Percentiles rank a stretch among this genome's conserved stretches.
These are phyloP conservation scores for Zosterops hypoxanthus DNA, from an alignment of 2,113 vertebrate genomes.

Conservation along the genomic window DNA sequence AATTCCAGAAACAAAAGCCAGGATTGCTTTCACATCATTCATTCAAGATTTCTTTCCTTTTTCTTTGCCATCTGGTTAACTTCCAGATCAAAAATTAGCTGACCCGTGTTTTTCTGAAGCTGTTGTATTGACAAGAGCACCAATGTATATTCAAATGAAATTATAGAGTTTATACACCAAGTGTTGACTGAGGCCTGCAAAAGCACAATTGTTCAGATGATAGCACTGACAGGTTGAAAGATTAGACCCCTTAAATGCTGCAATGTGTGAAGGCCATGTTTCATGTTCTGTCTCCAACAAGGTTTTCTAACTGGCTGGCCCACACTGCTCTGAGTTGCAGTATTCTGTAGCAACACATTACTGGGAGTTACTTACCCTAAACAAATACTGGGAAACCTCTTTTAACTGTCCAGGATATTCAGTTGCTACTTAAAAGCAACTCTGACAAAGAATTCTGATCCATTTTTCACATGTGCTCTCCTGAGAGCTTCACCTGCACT, in stretches of 20 bases:
- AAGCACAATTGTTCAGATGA: not conserved
- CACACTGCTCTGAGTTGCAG: not conserved
- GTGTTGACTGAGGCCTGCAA: not conserved
- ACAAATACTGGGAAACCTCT: not conserved
- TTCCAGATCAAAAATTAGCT: fast-evolving
- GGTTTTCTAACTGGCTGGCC: not conserved
- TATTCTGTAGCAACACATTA: not conserved
- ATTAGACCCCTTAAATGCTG: not conserved
- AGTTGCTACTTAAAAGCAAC: not conserved
- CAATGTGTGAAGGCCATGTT: not conserved
- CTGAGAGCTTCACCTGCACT: not conserved
- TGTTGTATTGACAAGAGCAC: not conserved
- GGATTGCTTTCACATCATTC: not conserved
- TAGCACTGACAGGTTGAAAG: not conserved
- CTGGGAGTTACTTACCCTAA: not conserved
- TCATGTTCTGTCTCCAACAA: not conserved
- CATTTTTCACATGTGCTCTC: not conserved
- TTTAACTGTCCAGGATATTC: not conserved
- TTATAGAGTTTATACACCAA: not conserved
- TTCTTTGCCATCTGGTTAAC: not conserved
- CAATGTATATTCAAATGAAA: fast-evolving
- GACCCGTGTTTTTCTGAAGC: not conserved
- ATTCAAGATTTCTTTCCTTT: not conserved
- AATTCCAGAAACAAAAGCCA: not conserved
- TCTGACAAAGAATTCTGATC: not conserved